Percentiles rank a stretch among this genome's conserved stretches.
Evolutionary conservation across 1,140 invertebrate species (phyloP).

Genomic region (Danaus melanippus): DNA sequence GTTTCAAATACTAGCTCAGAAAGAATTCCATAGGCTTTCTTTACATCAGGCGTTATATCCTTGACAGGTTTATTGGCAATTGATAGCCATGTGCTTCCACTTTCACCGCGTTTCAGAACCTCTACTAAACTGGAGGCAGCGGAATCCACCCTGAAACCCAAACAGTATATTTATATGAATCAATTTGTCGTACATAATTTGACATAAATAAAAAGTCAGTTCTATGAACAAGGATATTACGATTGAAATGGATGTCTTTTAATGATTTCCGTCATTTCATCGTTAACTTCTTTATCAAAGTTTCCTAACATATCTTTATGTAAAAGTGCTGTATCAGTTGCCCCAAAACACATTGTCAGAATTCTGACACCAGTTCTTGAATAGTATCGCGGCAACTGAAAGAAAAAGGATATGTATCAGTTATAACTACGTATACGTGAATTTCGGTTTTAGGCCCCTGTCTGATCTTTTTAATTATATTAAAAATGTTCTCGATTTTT

Average conservation of each 20-base stretch:
- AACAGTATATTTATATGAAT: conserved; percentile 9
- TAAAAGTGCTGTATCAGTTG: conserved; percentile 45
- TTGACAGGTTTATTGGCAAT: conserved; percentile 18
- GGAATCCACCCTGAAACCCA: conserved; percentile 23
- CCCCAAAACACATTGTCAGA: conserved; percentile 53
- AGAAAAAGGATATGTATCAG: background rate
- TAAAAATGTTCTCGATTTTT: too few species aligned
- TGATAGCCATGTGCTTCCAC: conserved; percentile 22
- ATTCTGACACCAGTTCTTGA: conserved; percentile 47
- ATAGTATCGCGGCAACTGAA: conserved; percentile 28
- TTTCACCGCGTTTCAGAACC: conserved; percentile 19
- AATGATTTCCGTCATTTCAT: conserved; percentile 5
- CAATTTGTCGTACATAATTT: background rate
- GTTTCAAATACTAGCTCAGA: conserved; percentile 7
- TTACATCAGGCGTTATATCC: conserved; percentile 19
- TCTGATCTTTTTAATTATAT: too few species aligned
- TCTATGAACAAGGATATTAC: conserved; percentile 36
- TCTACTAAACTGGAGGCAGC: conserved; percentile 28
- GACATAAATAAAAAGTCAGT: background rate
- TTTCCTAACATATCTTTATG: conserved; percentile 20
- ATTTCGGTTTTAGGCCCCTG: too few species aligned
- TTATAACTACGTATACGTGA: too few species aligned
- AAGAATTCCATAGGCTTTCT: conserved; percentile 19
- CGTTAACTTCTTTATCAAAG: conserved; percentile 23
- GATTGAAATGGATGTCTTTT: background rate